phyloP scores from a whole-genome alignment of 2,888 invertebrate genomes.

The Apamea epomidion region DNA sequence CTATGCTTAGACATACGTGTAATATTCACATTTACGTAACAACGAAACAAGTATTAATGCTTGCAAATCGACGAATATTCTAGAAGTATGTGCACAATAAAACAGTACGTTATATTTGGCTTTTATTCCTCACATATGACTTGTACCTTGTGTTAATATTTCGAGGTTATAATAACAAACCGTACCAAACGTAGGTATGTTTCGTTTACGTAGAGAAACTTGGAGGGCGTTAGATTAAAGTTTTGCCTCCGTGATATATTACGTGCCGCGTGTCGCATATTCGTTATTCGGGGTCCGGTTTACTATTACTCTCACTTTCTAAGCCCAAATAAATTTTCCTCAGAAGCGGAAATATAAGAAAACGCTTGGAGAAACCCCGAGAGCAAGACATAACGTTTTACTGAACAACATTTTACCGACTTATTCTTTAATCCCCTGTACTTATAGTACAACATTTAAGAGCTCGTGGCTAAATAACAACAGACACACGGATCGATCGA shows the following conservation, averaged over 20 bases:
- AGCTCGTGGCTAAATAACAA: neutral
- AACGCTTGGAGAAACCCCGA: slow-evolving; percentile 70
- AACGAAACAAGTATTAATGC: slow-evolving; percentile 34
- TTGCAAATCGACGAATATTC: slow-evolving; percentile 43
- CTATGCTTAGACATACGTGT: slow-evolving; percentile 55
- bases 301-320: slow-evolving; percentile 78
- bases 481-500: neutral
- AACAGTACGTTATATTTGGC: slow-evolving; percentile 39
- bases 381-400: slow-evolving; percentile 69
- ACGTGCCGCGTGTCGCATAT: slow-evolving; percentile 79
- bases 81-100: slow-evolving; percentile 58
- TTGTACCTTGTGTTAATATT: slow-evolving; percentile 54
- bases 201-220: slow-evolving; percentile 62
- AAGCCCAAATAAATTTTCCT: slow-evolving; percentile 80
- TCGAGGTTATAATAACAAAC: slow-evolving; percentile 56
- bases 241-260: slow-evolving; percentile 80
- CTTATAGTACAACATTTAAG: slow-evolving; percentile 10
- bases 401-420: slow-evolving; percentile 62
- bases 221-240: slow-evolving; percentile 75
- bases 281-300: slow-evolving; percentile 76
- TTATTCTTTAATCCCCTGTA: slow-evolving; percentile 50
- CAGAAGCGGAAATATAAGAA: slow-evolving; percentile 79
- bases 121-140: slow-evolving; percentile 51
- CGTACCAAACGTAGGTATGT: slow-evolving; percentile 63
- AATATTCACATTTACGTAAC: slow-evolving; percentile 58